Conservation (phyloP, 2,888 invertebrate species). For the Junonia oenone region DNA sequence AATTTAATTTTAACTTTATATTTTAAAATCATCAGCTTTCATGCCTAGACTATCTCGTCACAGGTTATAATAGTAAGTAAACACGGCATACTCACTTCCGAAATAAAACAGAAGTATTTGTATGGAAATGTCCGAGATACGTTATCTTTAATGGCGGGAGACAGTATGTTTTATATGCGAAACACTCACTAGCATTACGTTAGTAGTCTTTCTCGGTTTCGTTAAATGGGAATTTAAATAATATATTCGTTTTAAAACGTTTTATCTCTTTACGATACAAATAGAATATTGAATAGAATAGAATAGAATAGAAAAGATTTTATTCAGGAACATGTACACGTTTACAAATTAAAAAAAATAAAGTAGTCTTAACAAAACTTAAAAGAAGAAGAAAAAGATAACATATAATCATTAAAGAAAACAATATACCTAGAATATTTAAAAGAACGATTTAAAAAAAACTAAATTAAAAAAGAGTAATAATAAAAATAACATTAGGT, state of each 20-base stretch:
- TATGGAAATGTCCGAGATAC: not conserved
- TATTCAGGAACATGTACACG: too few species aligned
- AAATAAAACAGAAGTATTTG: conserved; percentile 1
- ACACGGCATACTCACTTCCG: not conserved
- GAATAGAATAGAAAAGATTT: too few species aligned
- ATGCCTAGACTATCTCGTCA: not conserved
- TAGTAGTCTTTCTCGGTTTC: not conserved
- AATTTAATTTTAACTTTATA: too few species aligned
- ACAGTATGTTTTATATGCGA: not conserved
- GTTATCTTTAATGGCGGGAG: not conserved
- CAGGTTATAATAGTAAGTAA: not conserved
- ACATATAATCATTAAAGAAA: too few species aligned
- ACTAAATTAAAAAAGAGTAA: too few species aligned
- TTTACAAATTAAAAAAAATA: too few species aligned
- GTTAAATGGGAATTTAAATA: not conserved
- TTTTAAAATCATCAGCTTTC: not conserved
- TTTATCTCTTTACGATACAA: not conserved
- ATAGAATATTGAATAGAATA: too few species aligned
- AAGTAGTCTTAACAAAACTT: too few species aligned
- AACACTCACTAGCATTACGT: not conserved
- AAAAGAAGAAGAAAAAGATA: too few species aligned
- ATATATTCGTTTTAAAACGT: not conserved
- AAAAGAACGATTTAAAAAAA: too few species aligned
- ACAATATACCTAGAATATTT: too few species aligned
- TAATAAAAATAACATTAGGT: too few species aligned